Conservation (phyloP, 2,113 vertebrate genomes). For the Haliaeetus leucogaster region DNA sequence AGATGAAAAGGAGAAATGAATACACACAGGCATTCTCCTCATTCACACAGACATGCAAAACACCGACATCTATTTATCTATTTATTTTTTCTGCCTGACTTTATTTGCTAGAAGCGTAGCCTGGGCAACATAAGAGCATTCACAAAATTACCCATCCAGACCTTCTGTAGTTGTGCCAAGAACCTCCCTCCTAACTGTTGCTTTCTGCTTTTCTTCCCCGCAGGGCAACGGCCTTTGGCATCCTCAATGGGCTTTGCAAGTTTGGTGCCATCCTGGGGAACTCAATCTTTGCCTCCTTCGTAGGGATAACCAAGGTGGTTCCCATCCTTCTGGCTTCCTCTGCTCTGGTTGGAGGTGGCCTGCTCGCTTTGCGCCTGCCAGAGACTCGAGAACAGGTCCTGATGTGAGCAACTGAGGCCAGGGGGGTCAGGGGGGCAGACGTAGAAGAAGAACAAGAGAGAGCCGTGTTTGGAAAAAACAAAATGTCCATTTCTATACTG, state of each 20-base stretch:
- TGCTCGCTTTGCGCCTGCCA: constrained; percentile 90
- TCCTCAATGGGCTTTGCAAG: constrained; percentile 92
- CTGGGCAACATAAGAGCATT: background rate
- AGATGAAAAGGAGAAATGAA: background rate
- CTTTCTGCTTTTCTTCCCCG: constrained; percentile 19
- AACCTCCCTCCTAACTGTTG: background rate
- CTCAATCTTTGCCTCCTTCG: constrained; percentile 93
- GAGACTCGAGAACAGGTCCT: constrained; percentile 95
- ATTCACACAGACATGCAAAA: background rate
- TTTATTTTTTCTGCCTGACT: background rate
- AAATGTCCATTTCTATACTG: background rate
- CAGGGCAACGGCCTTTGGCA: constrained; percentile 93
- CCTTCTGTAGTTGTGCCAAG: background rate
- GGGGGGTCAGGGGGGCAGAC: background rate
- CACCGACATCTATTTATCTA: background rate
- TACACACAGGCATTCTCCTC: background rate
- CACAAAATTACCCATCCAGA: background rate
- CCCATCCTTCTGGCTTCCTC: constrained; percentile 94
- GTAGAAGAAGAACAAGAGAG: background rate
- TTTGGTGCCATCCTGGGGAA: constrained; percentile 91
- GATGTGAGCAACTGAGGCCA: constrained; percentile 73
- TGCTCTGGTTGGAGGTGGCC: constrained; percentile 87
- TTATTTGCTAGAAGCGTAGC: background rate
- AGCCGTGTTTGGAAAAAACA: background rate
- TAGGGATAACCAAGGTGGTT: constrained; percentile 91